Evolutionary conservation across 2,888 invertebrate species (phyloP), one percentile per base, ranked within the genome.

Genomic region (Drosophila nigricruria): DNA sequence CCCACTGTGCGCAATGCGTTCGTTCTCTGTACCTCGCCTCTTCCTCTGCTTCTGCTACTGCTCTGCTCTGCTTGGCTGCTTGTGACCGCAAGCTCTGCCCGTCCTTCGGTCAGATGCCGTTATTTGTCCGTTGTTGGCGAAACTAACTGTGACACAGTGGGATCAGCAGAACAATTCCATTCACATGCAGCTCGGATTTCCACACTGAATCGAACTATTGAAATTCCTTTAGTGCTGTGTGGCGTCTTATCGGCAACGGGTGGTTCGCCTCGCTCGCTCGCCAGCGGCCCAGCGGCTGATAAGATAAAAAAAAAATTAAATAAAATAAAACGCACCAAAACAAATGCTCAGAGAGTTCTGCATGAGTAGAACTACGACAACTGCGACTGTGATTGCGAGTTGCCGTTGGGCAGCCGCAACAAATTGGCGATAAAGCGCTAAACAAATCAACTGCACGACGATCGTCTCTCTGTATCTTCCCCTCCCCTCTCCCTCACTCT

Each of bases 131-230:
- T 16, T 49, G 47, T 54, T 23, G 16, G 16, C 34, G 45, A 43
- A 61, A 18, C 62, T 57, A 61, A 18, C 62, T 57, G 67, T 81
- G 79, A 75, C 82, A 75, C 81, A 77, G 74, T 71, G 54, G 68
- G 34, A 58, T 45, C 32, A 49, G 34, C 30, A 57, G 49, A 63
- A 63, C 47, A 81, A 27, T 79, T 52, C 45, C 43, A 59, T 88
- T 86, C 82, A 54, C 82, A 82, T 67, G 81, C 89, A 76, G 82
- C 80, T 82, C 89, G 57, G 45, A 71, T 82, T 82, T 58, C 64
- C 52, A 52, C 60, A 62, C 57, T 45, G 70, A 69, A 72, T 66
- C 54, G 25, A 82, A 57, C 66, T 47, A 53, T 47, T 58, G 62
- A 40, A 66, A 64, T 61, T 50, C 61, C 30, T 49, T 49, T 45